Evolutionary conservation across 2,797 vertebrate species (phyloP).

Genomic region (Pipistrellus kuhlii): DNA sequence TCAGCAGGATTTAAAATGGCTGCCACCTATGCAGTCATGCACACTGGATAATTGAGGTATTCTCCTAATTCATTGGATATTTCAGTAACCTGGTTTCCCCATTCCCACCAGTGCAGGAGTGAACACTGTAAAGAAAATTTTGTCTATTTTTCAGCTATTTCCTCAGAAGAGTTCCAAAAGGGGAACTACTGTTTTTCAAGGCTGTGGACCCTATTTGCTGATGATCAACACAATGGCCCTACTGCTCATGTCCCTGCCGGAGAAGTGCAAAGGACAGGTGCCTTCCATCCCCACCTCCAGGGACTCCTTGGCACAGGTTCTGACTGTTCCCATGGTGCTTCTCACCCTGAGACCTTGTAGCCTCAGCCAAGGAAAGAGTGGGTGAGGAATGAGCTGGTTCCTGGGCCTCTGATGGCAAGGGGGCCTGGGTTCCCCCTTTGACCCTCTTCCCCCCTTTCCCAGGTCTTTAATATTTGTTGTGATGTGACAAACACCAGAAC

Average conservation of each 20-base stretch:
- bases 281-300: slow-evolving; percentile 48
- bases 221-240: slow-evolving; percentile 41
- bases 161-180: slow-evolving; percentile 63
- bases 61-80: slow-evolving; percentile 17
- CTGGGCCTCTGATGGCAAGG: slow-evolving; percentile 45
- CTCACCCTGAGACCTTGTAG: slow-evolving; percentile 19
- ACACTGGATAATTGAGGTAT: slow-evolving; percentile 22
- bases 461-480: slow-evolving; percentile 69
- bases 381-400: slow-evolving; percentile 68
- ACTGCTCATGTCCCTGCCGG: neutral
- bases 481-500: slow-evolving; percentile 58
- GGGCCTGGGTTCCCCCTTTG: slow-evolving; percentile 49
- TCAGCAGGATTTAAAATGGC: slow-evolving; percentile 68
- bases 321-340: slow-evolving; percentile 50
- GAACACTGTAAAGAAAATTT: slow-evolving; percentile 61
- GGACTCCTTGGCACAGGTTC: slow-evolving; percentile 49
- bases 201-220: slow-evolving; percentile 63
- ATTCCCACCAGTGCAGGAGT: neutral
- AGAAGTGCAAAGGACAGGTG: slow-evolving; percentile 66
- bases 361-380: neutral
- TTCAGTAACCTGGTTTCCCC: neutral
- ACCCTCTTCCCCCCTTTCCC: slow-evolving; percentile 55
- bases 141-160: slow-evolving; percentile 72
- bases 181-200: slow-evolving; percentile 10
- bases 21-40: slow-evolving; percentile 20